phyloP scores from a whole-genome alignment of 2,888 invertebrate species.

The Drosophila monieri region DNA sequence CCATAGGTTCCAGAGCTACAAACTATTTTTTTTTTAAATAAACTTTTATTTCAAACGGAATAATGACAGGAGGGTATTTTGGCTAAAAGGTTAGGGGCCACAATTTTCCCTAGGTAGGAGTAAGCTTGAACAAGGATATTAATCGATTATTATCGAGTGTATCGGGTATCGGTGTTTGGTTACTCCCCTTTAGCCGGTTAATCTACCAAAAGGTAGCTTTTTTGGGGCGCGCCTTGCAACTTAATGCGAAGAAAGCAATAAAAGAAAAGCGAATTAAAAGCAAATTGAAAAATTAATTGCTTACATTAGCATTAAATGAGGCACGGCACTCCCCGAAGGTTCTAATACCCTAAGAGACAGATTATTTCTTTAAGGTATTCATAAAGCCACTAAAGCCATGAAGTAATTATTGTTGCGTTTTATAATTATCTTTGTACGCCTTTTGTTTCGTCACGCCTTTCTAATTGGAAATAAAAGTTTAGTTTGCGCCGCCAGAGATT shows the following conservation, averaged over 20 bases:
- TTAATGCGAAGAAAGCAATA: constrained; percentile 9
- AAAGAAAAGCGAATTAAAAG: constrained; percentile 6
- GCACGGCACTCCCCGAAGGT: background rate
- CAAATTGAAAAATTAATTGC: constrained; percentile 15
- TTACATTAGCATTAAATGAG: constrained; percentile 20
- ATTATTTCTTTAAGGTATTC: background rate
- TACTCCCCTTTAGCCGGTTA: constrained; percentile 11
- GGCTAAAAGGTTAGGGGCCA: background rate
- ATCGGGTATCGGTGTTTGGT: constrained; percentile 10
- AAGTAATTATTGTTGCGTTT: background rate
- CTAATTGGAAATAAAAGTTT: constrained; percentile 13
- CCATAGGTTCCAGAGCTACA: too few species aligned
- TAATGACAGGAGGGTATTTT: background rate
- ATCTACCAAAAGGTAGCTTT: constrained; percentile 9
- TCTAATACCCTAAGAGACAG: constrained; percentile 9
- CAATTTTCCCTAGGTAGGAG: background rate
- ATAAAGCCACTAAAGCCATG: background rate
- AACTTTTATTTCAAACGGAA: background rate
- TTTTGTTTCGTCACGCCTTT: constrained; percentile 20
- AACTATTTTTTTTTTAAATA: background rate
- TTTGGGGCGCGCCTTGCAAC: constrained; percentile 9
- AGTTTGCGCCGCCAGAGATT: constrained; percentile 14
- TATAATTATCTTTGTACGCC: background rate
- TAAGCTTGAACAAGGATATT: background rate
- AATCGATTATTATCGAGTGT: constrained; percentile 22